Evolutionary conservation across 2,113 vertebrate genomes (phyloP).

Genomic region (Cervus canadensis): DNA sequence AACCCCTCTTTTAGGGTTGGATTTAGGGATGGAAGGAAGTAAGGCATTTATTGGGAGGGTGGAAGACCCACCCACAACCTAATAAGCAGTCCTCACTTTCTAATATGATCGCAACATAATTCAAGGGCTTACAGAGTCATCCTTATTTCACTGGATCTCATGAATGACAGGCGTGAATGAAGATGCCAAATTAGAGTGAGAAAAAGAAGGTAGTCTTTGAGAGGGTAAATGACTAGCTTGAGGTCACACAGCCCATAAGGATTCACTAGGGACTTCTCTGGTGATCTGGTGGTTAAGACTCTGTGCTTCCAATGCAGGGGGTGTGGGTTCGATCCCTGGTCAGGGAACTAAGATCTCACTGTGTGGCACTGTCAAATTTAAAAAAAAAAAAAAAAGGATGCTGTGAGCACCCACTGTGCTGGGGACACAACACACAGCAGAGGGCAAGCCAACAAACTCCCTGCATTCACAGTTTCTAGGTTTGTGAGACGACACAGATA

Average conservation of each 20-base stretch:
- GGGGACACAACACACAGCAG: neutral
- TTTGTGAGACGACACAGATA: neutral
- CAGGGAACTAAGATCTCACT: neutral
- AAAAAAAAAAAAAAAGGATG: neutral
- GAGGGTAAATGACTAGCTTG: neutral
- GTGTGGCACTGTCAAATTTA: neutral
- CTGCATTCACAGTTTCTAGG: neutral
- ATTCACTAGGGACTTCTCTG: neutral
- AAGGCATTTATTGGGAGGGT: too few relatives aligned
- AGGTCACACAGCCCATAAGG: neutral
- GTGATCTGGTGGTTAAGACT: neutral
- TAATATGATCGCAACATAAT: neutral
- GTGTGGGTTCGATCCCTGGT: neutral
- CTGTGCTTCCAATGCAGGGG: neutral
- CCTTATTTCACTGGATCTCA: neutral
- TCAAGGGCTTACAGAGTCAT: neutral
- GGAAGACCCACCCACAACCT: neutral
- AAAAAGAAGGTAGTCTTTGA: neutral
- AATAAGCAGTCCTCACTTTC: neutral
- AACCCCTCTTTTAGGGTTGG: neutral
- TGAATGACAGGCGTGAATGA: neutral
- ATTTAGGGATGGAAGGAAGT: fast-evolving
- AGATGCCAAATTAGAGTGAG: neutral
- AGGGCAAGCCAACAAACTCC: neutral
- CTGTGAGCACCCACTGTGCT: fast-evolving